These are phyloP conservation scores for Drosophila longiperda DNA, from an alignment of 2,888 invertebrate genomes.

Conservation along the genomic window DNA sequence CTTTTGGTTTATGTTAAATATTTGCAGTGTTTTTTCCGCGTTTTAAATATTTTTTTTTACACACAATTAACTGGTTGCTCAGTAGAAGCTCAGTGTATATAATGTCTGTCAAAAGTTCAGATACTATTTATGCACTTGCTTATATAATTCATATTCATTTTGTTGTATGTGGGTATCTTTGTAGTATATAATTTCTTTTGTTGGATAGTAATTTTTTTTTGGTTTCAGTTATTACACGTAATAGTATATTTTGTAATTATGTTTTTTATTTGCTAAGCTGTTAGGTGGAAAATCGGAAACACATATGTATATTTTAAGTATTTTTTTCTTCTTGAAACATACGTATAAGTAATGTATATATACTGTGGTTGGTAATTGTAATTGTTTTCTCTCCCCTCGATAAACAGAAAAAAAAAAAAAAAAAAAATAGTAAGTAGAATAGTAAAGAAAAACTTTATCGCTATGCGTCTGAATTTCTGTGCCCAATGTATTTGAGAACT, in stretches of 20 bases:
- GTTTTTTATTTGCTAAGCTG: constrained; percentile 65
- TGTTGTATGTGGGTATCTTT: constrained; percentile 8
- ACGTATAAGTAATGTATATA: constrained; percentile 28
- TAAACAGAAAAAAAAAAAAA: constrained; percentile 3
- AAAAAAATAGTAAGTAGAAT: not conserved
- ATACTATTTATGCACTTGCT: constrained; percentile 13
- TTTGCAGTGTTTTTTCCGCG: constrained; percentile 9
- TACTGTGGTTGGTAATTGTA: constrained; percentile 42
- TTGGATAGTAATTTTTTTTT: constrained; percentile 29
- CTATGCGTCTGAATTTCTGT: constrained; percentile 45
- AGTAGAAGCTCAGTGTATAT: constrained; percentile 6
- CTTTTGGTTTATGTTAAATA: constrained; percentile 22
- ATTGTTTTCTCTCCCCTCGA: constrained; percentile 21
- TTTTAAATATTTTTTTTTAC: constrained; percentile 21
- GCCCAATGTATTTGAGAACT: constrained; percentile 17
- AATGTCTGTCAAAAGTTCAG: constrained; percentile 23
- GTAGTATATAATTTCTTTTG: constrained; percentile 21
- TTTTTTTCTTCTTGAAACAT: constrained; percentile 58
- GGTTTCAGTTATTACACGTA: constrained; percentile 31
- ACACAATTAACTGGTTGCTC: constrained; percentile 25
- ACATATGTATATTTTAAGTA: constrained; percentile 66
- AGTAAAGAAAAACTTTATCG: constrained; percentile 26
- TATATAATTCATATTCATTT: constrained; percentile 15
- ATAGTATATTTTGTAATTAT: constrained; percentile 12
- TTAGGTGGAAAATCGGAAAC: constrained; percentile 79